These are phyloP conservation scores for Muricea muricata DNA, from an alignment of 92 coral and sea anemone genomes.

Conservation along the genomic window DNA sequence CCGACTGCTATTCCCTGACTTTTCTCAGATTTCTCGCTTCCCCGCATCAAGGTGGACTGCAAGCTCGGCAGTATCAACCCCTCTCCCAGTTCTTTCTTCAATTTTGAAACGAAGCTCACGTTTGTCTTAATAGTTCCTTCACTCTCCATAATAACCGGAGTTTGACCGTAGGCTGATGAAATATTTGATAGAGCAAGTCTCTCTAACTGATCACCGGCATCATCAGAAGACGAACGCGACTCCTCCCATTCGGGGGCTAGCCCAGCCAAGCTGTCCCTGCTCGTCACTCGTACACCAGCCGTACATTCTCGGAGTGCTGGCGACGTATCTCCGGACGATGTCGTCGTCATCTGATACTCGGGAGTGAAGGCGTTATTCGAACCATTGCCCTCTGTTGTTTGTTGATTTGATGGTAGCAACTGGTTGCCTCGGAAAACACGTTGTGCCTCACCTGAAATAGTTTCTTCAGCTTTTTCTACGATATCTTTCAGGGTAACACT, in stretches of 20 bases:
- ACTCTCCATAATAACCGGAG: conserved; percentile 43
- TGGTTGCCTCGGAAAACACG: neutral
- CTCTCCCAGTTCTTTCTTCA: conserved; percentile 21
- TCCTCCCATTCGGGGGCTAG: conserved; percentile 36
- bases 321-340: conserved; percentile 39
- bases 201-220: conserved; percentile 31
- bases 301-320: conserved; percentile 45
- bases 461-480: neutral
- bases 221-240: conserved; percentile 48
- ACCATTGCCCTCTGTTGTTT: neutral
- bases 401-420: neutral
- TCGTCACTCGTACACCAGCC: conserved; percentile 1
- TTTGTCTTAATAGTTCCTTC: neutral
- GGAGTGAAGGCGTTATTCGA: neutral
- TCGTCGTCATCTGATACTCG: neutral
- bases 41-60: neutral
- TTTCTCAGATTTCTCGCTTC: neutral
- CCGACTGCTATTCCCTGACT: neutral
- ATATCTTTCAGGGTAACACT: neutral
- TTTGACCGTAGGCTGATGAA: conserved; percentile 2
- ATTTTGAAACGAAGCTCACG: conserved; percentile 6
- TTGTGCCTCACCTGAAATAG: neutral
- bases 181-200: conserved; percentile 20
- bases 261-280: conserved; percentile 43
- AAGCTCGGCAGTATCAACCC: conserved; percentile 17